Evolutionary conservation across 1,140 invertebrate species (phyloP).

Genomic region (Leptoteleia sp.): DNA sequence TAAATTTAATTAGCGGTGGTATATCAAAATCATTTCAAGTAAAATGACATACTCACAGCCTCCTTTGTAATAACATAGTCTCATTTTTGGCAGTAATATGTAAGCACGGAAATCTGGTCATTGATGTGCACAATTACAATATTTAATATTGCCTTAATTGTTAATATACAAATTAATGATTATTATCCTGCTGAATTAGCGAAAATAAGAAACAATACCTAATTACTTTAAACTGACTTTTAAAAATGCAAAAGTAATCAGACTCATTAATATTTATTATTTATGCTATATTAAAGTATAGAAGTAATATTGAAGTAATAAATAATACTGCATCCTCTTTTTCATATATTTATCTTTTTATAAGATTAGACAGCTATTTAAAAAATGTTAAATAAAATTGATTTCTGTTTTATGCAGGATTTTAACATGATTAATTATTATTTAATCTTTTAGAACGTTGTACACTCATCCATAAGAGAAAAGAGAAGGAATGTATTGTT

Average conservation of each 20-base stretch:
- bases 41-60: slow-evolving; percentile 52
- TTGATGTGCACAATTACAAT: slow-evolving; percentile 55
- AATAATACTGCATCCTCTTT: no score
- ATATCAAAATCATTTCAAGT: slow-evolving; percentile 18
- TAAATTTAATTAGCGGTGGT: slow-evolving; percentile 4
- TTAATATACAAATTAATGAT: slow-evolving; percentile 47
- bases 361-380: no score
- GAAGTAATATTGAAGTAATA: no score
- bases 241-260: no score
- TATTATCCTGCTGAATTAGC: slow-evolving; percentile 2
- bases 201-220: neutral
- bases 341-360: no score
- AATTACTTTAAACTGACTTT: no score
- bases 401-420: slow-evolving; percentile 18
- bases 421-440: slow-evolving; percentile 22
- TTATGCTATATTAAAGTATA: no score
- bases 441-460: slow-evolving; percentile 5
- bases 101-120: slow-evolving; percentile 58
- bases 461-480: neutral
- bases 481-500: slow-evolving; percentile 8
- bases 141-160: slow-evolving; percentile 47
- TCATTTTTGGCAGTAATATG: slow-evolving; percentile 47
- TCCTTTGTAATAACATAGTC: slow-evolving; percentile 47
- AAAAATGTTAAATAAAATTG: no score
- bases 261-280: no score